Evolutionary conservation across 2,888 invertebrate species (phyloP), one percentile per base, ranked within the genome.

Genomic region (Epistrophella euchroma): DNA sequence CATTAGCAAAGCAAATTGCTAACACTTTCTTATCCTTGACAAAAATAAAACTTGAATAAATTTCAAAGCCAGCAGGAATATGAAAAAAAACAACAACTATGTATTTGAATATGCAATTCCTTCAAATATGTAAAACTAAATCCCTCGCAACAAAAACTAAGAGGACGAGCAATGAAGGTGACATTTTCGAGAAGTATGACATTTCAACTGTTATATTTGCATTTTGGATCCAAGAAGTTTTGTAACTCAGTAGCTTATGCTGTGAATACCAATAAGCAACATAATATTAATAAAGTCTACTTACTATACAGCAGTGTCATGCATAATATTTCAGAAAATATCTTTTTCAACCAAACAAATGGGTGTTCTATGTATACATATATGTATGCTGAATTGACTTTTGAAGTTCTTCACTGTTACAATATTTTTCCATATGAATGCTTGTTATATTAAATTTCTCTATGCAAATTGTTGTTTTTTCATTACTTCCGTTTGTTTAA

Each of bases 1-100:
- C 50, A 81, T 81, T 81, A 75, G 70, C 55, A 71, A 75, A 40
- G 19, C 81, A 81, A 81, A 81, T 81, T 75, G 17, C 56, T 32
- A 11, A 56, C 56, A 56, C 28, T 64, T 75, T 35, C 4, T 32
- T 35, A 45, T 75, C n/a, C 68, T 71, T 71, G 40, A 64, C n/a
- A 56, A 32, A 25, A 52, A 25, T 35, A 6, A 35, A 32, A 64
- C 52, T 58, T 47, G 28, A 19, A 56, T 60, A 32, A 47, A 47
- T 50, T 19, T 13, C 17, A 60, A 40, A 60, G 1, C 4, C 3
- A 40, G 3, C 32, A 32, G 17, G 6, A 50, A 28, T 28, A 28
- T 25, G 25, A 11, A 50, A 47, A 5, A 7, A 25, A n/a, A 64
- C 2, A 64, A 50, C 15, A 1, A 28, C 28, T 15, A 55, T 32